Conservation (phyloP, 2,888 invertebrate genomes). For the Drosophila monieri region DNA sequence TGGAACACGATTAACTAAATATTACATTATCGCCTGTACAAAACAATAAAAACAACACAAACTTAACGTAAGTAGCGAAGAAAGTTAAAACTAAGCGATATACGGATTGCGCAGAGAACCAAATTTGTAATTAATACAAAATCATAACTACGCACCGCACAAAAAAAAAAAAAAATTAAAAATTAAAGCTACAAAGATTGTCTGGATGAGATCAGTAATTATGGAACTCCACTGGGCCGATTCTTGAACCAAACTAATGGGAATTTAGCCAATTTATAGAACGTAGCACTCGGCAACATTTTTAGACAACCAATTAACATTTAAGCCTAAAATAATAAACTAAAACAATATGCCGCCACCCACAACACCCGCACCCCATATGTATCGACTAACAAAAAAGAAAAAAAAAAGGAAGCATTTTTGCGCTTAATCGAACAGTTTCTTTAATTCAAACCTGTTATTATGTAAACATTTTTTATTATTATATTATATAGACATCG, state of each 20-base stretch:
- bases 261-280: constrained; percentile 75
- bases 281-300: constrained; percentile 50
- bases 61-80: constrained; percentile 66
- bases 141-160: constrained; percentile 66
- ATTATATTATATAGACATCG: constrained; percentile 48
- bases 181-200: constrained; percentile 23
- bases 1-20: constrained; percentile 36
- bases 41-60: constrained; percentile 65
- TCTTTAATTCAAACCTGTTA: constrained; percentile 70
- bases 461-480: constrained; percentile 50
- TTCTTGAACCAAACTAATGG: constrained; percentile 42
- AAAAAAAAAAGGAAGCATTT: no score
- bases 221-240: constrained; percentile 17
- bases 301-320: constrained; percentile 59
- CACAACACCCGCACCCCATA: constrained; percentile 23
- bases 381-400: constrained; percentile 40
- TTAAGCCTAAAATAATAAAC: constrained; percentile 46
- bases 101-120: constrained; percentile 65
- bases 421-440: constrained; percentile 61
- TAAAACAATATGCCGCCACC: constrained; percentile 52
- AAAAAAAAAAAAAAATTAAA: constrained; percentile 36
- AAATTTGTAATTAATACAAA: constrained; percentile 63
- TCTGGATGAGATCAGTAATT: background rate
- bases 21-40: constrained; percentile 70
- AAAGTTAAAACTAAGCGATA: constrained; percentile 13